phyloP scores from a whole-genome alignment of 2,888 invertebrate genomes.

The Phengaris alcon region DNA sequence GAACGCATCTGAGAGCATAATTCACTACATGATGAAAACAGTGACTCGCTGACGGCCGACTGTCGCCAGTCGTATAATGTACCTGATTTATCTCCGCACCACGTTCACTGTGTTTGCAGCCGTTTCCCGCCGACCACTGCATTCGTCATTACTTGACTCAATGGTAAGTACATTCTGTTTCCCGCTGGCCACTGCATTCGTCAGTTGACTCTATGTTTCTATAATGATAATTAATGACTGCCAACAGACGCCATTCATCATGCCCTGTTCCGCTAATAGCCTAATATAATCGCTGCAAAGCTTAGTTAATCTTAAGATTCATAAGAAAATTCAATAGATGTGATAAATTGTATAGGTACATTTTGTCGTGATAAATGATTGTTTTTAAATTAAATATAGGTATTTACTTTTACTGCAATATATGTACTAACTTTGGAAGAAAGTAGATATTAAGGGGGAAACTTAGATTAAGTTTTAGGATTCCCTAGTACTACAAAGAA shows the following conservation, averaged over 20 bases:
- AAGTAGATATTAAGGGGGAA: not conserved
- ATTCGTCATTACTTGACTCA: conserved; percentile 25
- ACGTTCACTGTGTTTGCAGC: conserved; percentile 40
- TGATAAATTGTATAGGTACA: conserved; percentile 15
- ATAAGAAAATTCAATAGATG: conserved; percentile 24
- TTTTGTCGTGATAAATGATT: conserved; percentile 7
- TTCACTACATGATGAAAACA: conserved; percentile 40
- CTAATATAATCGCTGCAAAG: conserved; percentile 23
- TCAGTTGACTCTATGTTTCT: conserved; percentile 32
- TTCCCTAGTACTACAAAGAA: no score
- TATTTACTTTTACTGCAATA: not conserved
- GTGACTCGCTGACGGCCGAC: conserved; percentile 38
- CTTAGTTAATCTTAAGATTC: conserved; percentile 22
- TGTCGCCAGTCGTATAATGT: conserved; percentile 39
- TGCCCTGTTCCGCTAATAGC: conserved; percentile 22
- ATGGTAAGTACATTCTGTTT: not conserved
- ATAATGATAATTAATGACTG: conserved; percentile 37
- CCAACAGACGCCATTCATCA: conserved; percentile 31
- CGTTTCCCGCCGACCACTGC: conserved; percentile 36
- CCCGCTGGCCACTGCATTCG: conserved; percentile 26
- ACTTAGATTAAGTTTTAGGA: not conserved
- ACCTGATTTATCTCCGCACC: conserved; percentile 39
- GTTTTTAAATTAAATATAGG: not conserved
- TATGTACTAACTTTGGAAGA: not conserved
- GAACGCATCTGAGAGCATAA: conserved; percentile 35